Evolutionary conservation across 2,113 vertebrate genomes (phyloP), one percentile per base, ranked within the genome.

Genomic region (Morone saxatilis): DNA sequence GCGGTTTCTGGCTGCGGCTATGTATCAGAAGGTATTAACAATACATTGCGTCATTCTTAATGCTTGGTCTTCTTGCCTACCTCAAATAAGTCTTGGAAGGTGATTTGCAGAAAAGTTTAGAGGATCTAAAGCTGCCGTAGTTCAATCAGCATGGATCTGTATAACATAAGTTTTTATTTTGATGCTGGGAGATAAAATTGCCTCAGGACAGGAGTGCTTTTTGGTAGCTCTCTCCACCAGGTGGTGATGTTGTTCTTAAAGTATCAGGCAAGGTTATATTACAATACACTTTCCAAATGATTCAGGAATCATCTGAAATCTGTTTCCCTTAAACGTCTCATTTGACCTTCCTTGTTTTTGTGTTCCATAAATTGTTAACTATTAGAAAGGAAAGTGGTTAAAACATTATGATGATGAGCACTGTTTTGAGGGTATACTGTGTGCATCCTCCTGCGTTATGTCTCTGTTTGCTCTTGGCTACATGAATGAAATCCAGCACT

Each of bases 161-260:
- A 4, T 10, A 73, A 59, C 57, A 83, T 74, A 38, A 59, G 40
- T 22, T 85, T 66, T 70, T 1, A 66, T 73, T 71, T 68, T 77
- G 59, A 70, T 68, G 70, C 36, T 43, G 3, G 53, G 38, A 53
- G 53, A 74, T 66, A 2, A 76, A 76, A 65, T 40, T 50, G 71
- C 80, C 67, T 74, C 25, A 50, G 78, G 63, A 68, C 19, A 14
- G 4, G 31, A 31, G 20, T 19, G n/a, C 43, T 20, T 66, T 78
- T 41, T 71, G 57, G 73, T 25, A 5, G 2, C 31, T 84, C 36
- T 69, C 71, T 81, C 92, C 92, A 92, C 86, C 82, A 92, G 93
- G 88, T 89, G 92, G 93, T 71, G 87, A 77, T 91, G 77, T 91
- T 90, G 92, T 78, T 87, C 82, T 73, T 78, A 53, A 80, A 85